A percentile compares a stretch with the other conserved stretches of the same genome.
Evolutionary conservation across 2,888 invertebrate genomes (phyloP).

Genomic region (Spicauda simplicius): DNA sequence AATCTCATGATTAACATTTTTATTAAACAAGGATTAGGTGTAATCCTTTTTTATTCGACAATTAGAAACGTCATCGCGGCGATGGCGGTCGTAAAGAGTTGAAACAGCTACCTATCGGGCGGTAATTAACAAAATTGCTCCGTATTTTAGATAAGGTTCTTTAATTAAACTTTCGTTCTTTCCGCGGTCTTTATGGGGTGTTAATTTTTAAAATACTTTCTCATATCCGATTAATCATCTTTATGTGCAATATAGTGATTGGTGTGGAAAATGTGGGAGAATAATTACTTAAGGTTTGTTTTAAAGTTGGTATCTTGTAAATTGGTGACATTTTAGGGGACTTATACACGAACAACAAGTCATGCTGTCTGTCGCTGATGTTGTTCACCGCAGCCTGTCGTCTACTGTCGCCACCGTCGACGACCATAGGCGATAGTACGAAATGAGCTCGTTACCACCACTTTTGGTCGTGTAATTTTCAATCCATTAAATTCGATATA

Average conservation of each 20-base stretch:
- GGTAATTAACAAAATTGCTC: slow-evolving; percentile 77
- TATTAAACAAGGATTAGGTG: slow-evolving; percentile 81
- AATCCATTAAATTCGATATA: no score
- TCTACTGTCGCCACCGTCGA: no score
- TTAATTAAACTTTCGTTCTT: slow-evolving; percentile 60
- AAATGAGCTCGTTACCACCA: no score
- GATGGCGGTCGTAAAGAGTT: slow-evolving; percentile 81
- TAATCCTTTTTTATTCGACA: slow-evolving; percentile 85
- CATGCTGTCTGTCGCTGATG: no score
- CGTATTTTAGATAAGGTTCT: slow-evolving; percentile 65
- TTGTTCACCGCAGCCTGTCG: no score
- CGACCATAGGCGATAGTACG: no score
- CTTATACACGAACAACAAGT: no score
- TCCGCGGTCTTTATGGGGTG: slow-evolving; percentile 59
- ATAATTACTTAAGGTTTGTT: no score
- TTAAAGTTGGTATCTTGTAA: no score
- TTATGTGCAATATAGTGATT: background rate
- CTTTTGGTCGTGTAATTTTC: no score
- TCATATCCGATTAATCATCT: slow-evolving; percentile 23
- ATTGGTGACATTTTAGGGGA: no score
- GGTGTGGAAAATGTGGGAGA: background rate
- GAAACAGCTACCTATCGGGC: slow-evolving; percentile 72
- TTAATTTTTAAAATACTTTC: slow-evolving; percentile 49
- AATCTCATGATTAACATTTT: slow-evolving; percentile 83
- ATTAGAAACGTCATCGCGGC: slow-evolving; percentile 80